Percentiles rank a stretch among this genome's conserved stretches.
Conservation (phyloP, 2,113 vertebrate species). For the Coryphaenoides rupestris region DNA sequence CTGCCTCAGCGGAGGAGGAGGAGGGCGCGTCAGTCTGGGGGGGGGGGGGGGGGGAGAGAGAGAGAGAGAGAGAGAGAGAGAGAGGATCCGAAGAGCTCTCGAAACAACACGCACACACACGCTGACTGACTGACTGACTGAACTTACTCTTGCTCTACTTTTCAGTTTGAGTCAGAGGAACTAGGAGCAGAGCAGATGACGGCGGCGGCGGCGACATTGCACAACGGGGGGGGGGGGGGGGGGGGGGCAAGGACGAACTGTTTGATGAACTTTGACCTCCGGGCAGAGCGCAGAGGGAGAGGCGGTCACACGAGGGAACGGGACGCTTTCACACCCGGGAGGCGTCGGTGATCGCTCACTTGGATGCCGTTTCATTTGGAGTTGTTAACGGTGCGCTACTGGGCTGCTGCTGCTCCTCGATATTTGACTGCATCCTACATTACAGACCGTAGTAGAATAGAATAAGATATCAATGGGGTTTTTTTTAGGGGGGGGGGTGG, state of each 20-base stretch:
- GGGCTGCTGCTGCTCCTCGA: neutral
- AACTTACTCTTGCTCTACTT: slow-evolving; percentile 26
- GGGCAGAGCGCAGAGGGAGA: slow-evolving; percentile 28
- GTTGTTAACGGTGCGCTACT: neutral
- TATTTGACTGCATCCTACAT: no score
- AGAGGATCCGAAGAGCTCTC: slow-evolving; percentile 15
- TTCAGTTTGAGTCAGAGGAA: slow-evolving; percentile 30
- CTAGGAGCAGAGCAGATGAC: slow-evolving; percentile 39
- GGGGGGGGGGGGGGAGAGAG: no score
- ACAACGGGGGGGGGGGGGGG: no score
- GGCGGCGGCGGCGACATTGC: no score
- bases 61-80: slow-evolving; percentile 13
- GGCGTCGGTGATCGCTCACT: slow-evolving; percentile 11
- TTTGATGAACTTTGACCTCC: slow-evolving; percentile 61
- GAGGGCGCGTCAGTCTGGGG: no score
- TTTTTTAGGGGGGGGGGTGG: no score
- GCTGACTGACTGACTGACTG: no score
- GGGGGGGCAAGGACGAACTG: slow-evolving; percentile 30
- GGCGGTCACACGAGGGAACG: slow-evolving; percentile 22
- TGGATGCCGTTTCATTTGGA: slow-evolving; percentile 3
- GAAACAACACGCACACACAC: slow-evolving; percentile 20
- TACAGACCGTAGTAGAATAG: no score
- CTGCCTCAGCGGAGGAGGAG: no score
- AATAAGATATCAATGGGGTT: neutral
- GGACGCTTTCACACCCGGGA: slow-evolving; percentile 15